Percentiles rank a stretch among this genome's conserved stretches.
Conservation (phyloP, 2,113 vertebrate species). For the Arothron firmamentum region DNA sequence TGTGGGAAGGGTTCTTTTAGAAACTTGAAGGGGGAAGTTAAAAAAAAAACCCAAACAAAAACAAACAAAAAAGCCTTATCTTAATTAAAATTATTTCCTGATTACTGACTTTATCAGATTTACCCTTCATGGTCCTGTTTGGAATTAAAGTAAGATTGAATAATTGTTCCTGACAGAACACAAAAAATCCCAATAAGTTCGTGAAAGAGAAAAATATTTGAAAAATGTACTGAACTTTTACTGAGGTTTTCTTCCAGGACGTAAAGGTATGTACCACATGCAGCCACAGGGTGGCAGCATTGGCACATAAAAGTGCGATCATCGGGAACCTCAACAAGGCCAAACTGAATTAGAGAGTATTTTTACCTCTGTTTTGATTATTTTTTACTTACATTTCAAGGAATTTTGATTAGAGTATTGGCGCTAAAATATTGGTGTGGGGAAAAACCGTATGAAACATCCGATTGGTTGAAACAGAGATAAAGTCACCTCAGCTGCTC, state of each 20-base stretch:
- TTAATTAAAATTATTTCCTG: no score
- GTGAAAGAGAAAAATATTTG: background rate
- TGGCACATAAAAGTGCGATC: background rate
- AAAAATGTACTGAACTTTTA: background rate
- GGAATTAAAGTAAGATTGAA: background rate
- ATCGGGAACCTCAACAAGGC: no score
- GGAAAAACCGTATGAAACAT: slow-evolving; percentile 19
- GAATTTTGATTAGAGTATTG: background rate
- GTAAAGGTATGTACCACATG: no score
- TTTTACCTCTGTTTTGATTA: background rate
- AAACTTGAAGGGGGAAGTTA: no score
- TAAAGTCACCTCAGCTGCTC: slow-evolving; percentile 41
- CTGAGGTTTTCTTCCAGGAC: background rate
- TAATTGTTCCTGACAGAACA: background rate
- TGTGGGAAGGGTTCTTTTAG: background rate
- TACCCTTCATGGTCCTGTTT: no score
- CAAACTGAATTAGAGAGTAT: no score
- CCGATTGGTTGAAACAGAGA: slow-evolving; percentile 39
- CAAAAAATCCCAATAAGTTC: background rate
- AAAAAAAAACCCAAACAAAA: no score
- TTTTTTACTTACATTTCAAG: background rate
- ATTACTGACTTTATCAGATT: no score
- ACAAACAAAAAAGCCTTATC: no score
- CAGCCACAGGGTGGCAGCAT: background rate
- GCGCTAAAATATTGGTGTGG: background rate